Percentiles rank a stretch among this genome's conserved stretches.
phyloP scores from a whole-genome alignment of 2,888 invertebrate species.

The Erannis defoliaria region DNA sequence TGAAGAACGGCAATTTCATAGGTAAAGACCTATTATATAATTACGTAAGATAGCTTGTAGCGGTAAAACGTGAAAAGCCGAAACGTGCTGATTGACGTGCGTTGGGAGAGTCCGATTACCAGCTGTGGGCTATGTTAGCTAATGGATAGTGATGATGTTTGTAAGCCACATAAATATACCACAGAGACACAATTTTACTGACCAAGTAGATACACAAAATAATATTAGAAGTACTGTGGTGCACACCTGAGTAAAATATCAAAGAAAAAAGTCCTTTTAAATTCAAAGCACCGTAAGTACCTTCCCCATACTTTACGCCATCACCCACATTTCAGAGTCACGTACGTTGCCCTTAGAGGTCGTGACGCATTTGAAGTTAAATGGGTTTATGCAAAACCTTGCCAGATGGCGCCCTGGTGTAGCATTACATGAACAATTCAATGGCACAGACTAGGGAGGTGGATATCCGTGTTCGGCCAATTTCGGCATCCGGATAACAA shows the following conservation, averaged over 20 bases:
- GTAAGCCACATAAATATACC: too few relatives aligned
- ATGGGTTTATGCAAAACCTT: slow-evolving; percentile 47
- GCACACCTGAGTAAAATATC: background rate
- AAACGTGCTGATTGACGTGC: too few relatives aligned
- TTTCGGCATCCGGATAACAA: background rate
- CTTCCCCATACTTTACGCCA: slow-evolving; percentile 31
- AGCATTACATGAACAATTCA: slow-evolving; percentile 38
- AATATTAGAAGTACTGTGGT: background rate
- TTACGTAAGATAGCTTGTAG: too few relatives aligned
- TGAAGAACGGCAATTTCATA: too few relatives aligned
- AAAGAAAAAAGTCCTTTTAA: background rate
- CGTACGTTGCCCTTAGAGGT: slow-evolving; percentile 36
- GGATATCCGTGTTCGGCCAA: background rate
- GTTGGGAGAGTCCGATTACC: too few relatives aligned
- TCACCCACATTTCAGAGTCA: slow-evolving; percentile 38
- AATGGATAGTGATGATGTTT: too few relatives aligned
- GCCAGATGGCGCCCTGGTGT: slow-evolving; percentile 39
- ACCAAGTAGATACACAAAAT: too few relatives aligned
- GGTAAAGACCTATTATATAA: too few relatives aligned
- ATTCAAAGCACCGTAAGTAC: slow-evolving; percentile 1
- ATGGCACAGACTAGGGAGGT: slow-evolving; percentile 22
- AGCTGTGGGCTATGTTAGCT: too few relatives aligned
- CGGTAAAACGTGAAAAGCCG: too few relatives aligned
- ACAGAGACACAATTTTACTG: too few relatives aligned
- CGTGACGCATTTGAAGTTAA: slow-evolving; percentile 42